Evolutionary conservation across 2,888 invertebrate genomes (phyloP), one percentile per base, ranked within the genome.

Genomic region (Panopea generosa): DNA sequence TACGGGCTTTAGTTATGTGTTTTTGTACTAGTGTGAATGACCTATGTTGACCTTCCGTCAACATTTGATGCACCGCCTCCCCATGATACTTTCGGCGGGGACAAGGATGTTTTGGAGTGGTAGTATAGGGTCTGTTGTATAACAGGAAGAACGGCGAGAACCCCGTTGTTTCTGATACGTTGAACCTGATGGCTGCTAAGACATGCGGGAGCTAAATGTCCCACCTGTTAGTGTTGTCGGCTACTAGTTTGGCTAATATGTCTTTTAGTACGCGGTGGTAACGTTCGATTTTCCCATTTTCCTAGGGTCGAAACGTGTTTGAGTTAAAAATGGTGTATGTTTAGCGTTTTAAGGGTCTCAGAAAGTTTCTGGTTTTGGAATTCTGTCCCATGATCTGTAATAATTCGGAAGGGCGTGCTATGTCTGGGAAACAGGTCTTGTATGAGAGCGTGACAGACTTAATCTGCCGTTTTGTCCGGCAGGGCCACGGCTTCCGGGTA

Each of bases 381-480:
- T 57, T 76, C 70, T 16, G 66, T 70, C 0, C 76, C 76, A 61
- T 71, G 70, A 24, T n/a, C n/a, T n/a, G n/a, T n/a, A n/a, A n/a
- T n/a, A n/a, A n/a, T n/a, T n/a, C n/a, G n/a, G n/a, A n/a, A n/a
- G n/a, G n/a, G n/a, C n/a, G n/a, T n/a, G n/a, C n/a, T n/a, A n/a
- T n/a, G n/a, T n/a, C n/a, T n/a, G n/a, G n/a, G n/a, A n/a, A 70
- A 61, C 14, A 61, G 22, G 16, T 61, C 61, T 29, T 61, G 43
- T n/a, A 61, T 49, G 29, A 61, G n/a, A 11, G 49, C n/a, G 18
- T 43, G 45, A 29, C 47, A 47, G 2, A 61, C 47, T 14, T 29
- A 47, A 50, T 56, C 50, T 18, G 33, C 22, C 38, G 29, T 38
- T 63, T 74, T 61, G 33, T 59, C 49, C 49, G 52, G 50, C 14